Evolutionary conservation across 2,888 invertebrate species (phyloP).

Genomic region (Volucella inanis): DNA sequence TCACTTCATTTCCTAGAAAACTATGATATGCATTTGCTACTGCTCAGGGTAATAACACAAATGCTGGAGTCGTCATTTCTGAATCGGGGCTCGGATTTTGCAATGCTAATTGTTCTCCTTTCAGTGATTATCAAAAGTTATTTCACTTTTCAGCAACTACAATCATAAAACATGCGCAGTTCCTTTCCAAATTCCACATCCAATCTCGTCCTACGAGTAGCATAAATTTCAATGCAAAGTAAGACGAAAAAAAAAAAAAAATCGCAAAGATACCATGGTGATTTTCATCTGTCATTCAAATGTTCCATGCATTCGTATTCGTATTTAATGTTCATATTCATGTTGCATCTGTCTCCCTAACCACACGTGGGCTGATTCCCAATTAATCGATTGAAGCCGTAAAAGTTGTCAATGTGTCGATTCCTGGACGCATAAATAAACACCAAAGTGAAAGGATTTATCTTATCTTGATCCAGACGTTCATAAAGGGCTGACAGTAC

Average conservation of each 20-base stretch:
- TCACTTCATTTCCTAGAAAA: too few relatives aligned
- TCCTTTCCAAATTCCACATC: background rate
- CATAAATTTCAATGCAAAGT: constrained; percentile 2
- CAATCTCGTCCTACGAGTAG: background rate
- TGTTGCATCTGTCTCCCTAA: constrained; percentile 16
- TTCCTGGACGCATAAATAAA: constrained; percentile 38
- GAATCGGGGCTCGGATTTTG: too few relatives aligned
- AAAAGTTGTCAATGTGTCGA: constrained; percentile 43
- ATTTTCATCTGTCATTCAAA: constrained; percentile 47
- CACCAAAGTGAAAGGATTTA: constrained; percentile 59
- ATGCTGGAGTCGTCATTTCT: too few relatives aligned
- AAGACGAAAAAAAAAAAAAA: background rate
- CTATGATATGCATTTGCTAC: too few relatives aligned
- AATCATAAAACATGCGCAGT: too few relatives aligned
- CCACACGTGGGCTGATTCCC: constrained; percentile 32
- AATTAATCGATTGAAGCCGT: constrained; percentile 35
- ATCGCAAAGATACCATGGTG: background rate
- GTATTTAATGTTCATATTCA: constrained; percentile 9
- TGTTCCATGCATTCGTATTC: constrained; percentile 19
- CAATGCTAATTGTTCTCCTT: too few relatives aligned
- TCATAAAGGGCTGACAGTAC: constrained; percentile 53
- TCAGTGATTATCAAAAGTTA: too few relatives aligned
- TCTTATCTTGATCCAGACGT: constrained; percentile 43
- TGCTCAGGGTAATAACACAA: too few relatives aligned
- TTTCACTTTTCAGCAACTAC: too few relatives aligned